Conservation (phyloP, 2,113 vertebrate species). For the Lutjanus erythropterus region DNA sequence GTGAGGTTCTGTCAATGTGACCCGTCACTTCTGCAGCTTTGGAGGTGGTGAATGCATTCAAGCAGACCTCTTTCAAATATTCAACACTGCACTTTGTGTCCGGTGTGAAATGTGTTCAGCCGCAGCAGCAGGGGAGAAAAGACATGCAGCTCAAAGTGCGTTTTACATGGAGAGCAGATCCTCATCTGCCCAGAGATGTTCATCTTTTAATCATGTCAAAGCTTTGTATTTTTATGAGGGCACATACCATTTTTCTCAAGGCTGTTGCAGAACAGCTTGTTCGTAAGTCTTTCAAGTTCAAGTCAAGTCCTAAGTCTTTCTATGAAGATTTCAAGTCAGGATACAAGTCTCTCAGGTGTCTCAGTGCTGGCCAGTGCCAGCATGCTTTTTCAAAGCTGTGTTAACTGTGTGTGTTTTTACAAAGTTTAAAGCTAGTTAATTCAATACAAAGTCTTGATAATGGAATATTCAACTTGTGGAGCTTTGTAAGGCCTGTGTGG, state of each 20-base stretch:
- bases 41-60: conserved; percentile 4
- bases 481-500: neutral
- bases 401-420: neutral
- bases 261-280: neutral
- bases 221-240: neutral
- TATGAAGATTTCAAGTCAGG: neutral
- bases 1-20: neutral
- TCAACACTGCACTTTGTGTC: conserved; percentile 10
- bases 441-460: neutral
- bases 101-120: conserved; percentile 18
- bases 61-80: conserved; percentile 51
- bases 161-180: conserved; percentile 12
- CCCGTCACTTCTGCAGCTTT: neutral
- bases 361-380: neutral
- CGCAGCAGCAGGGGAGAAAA: neutral
- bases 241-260: neutral
- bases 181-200: neutral
- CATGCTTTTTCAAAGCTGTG: neutral
- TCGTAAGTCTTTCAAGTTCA: neutral
- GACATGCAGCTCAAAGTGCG: neutral
- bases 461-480: neutral
- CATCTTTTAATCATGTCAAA: neutral
- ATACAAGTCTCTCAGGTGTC: neutral
- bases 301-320: neutral
- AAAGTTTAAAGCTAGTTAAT: neutral